Evolutionary conservation across 2,797 vertebrate species (phyloP), one percentile per base, ranked within the genome.

Genomic region (Crocidura indochinensis): DNA sequence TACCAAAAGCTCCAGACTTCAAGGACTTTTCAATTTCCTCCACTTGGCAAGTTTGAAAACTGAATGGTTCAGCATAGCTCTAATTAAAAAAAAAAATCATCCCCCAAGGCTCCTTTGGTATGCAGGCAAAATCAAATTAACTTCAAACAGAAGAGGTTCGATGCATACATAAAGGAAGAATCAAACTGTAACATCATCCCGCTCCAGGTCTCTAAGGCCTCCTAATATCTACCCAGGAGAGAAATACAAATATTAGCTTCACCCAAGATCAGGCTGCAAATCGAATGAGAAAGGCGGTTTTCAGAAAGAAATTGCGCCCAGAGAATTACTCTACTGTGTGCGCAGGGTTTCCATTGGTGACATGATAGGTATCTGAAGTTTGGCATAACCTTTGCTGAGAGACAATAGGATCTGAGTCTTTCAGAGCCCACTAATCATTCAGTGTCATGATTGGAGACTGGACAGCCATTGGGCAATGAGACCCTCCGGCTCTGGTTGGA

Each of bases 51-150:
- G 49, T 94, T 94, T 94, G 67, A 51, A 96, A 96, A 96, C 44
- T 87, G 84, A 95, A 85, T 1, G 22, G 72, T 96, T 92, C 76
- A 81, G 92, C 95, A 94, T 95, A 96, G 94, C 94, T 90, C 46
- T 92, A 91, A 90, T 91, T 95, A 93, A 95, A 96, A 75, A 47
- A n/a, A 93, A 95, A 96, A 75, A 47, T 81, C 84, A 90, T 93
- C 88, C 85, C 67, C 65, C 92, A 90, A 88, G 68, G 8, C 31
- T 88, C 73, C 62, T 90, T n/a, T 31, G 60, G 88, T 91, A 91
- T 91, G 92, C 67, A 89, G 95, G 86, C 78, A 95, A 95, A 91
- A 93, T 95, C 92, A 96, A 96, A 96, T 95, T 95, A 79, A 83
- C 87, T 97, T 95, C 65, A 88, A 87, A 86, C 31, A 91, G 82